A percentile compares a stretch with the other conserved stretches of the same genome.
Conservation (phyloP, 2,113 vertebrate species). For the Corythornis vintsioides region DNA sequence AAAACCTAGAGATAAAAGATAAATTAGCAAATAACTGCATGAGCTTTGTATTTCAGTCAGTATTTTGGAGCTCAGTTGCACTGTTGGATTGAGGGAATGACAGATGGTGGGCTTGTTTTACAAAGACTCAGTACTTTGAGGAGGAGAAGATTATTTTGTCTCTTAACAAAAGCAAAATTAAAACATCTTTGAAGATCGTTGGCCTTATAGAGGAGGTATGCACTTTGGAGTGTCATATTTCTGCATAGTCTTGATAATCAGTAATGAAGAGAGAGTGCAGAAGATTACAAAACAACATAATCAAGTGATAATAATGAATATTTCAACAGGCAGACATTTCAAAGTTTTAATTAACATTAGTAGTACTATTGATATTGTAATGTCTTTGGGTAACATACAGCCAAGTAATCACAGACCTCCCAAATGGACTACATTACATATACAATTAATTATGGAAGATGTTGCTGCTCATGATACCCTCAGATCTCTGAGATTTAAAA, state of each 20-base stretch:
- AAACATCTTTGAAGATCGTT: conserved; percentile 27
- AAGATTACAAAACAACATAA: conserved; percentile 76
- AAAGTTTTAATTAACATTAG: conserved; percentile 81
- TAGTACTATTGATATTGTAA: conserved; percentile 73
- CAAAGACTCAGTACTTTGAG: neutral
- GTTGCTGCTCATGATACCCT: conserved; percentile 55
- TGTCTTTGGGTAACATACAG: conserved; percentile 69
- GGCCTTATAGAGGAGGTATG: neutral
- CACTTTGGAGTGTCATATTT: conserved; percentile 48
- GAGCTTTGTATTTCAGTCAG: neutral
- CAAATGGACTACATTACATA: conserved; percentile 70
- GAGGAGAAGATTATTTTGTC: neutral
- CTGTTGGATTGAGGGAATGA: neutral
- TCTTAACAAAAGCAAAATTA: conserved; percentile 37
- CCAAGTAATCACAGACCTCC: conserved; percentile 73
- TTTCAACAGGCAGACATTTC: conserved; percentile 73
- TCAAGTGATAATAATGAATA: conserved; percentile 76
- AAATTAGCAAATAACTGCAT: neutral
- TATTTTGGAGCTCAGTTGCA: neutral
- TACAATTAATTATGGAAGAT: conserved; percentile 76
- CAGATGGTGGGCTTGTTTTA: neutral
- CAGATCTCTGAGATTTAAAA: conserved; percentile 50
- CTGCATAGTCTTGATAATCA: conserved; percentile 63
- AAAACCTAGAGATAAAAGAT: neutral
- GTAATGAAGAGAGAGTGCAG: conserved; percentile 58